These are phyloP conservation scores for Cervus canadensis DNA, from an alignment of 2,113 vertebrate species.

Conservation along the genomic window DNA sequence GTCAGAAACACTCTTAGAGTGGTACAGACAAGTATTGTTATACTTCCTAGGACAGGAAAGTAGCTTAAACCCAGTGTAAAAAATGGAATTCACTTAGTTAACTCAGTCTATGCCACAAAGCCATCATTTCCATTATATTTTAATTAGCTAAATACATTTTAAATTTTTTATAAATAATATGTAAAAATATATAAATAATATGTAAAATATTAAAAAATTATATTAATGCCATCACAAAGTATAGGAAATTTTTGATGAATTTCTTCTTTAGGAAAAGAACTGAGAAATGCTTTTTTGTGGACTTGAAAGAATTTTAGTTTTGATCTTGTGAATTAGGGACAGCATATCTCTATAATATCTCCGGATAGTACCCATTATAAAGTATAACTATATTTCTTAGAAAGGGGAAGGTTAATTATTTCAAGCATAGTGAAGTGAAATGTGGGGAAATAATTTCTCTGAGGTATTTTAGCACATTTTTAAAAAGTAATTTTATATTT, in stretches of 20 bases:
- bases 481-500: neutral
- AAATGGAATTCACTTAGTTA: neutral
- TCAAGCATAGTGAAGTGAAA: neutral
- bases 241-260: neutral
- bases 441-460: neutral
- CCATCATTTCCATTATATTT: neutral
- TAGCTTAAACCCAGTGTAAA: neutral
- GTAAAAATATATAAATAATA: neutral
- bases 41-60: neutral
- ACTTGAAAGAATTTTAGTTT: neutral
- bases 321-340: neutral
- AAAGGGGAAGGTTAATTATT: neutral
- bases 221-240: neutral
- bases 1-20: neutral
- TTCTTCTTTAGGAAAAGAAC: neutral
- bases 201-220: neutral
- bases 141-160: neutral
- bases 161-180: neutral
- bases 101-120: neutral
- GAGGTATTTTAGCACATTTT: neutral
- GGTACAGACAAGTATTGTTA: neutral
- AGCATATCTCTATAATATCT: neutral
- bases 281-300: neutral
- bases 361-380: neutral
- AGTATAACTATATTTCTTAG: neutral